A percentile compares a stretch with the other conserved stretches of the same genome.
phyloP scores from a whole-genome alignment of 2,888 invertebrate genomes.

The Monoplex corrugatus region DNA sequence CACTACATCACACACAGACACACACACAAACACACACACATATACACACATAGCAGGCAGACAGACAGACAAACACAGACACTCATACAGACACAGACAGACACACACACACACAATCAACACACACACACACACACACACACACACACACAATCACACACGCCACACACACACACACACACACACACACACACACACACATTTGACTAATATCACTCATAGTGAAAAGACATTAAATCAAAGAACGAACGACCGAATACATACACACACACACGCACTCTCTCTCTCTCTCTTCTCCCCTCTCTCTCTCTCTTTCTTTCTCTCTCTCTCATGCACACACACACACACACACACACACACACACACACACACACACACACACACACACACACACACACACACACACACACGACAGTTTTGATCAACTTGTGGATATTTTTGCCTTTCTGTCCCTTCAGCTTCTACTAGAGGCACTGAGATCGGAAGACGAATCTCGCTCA shows the following conservation, averaged over 20 bases:
- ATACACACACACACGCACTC: too few relatives aligned
- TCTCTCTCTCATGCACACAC: not conserved
- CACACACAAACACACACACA: not conserved
- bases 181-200: not conserved
- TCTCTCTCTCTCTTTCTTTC: not conserved
- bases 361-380: not conserved
- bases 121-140: not conserved
- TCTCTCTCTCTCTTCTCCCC: slow-evolving; percentile 1
- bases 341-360: not conserved
- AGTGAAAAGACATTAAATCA: too few relatives aligned
- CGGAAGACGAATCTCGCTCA: slow-evolving; percentile 56
- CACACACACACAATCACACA: not conserved
- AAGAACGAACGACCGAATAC: too few relatives aligned
- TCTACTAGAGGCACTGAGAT: slow-evolving; percentile 57
- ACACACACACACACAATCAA: too few relatives aligned
- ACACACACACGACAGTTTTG: not conserved
- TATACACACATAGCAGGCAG: too few relatives aligned
- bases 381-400: not conserved
- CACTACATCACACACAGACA: not conserved
- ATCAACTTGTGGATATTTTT: not conserved
- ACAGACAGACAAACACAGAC: too few relatives aligned
- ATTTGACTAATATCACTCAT: too few relatives aligned
- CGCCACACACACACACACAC: not conserved
- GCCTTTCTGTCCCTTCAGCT: slow-evolving; percentile 53
- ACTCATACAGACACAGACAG: not conserved